phyloP scores from a whole-genome alignment of 2,113 vertebrate species.

The Lampris megalopsis region DNA sequence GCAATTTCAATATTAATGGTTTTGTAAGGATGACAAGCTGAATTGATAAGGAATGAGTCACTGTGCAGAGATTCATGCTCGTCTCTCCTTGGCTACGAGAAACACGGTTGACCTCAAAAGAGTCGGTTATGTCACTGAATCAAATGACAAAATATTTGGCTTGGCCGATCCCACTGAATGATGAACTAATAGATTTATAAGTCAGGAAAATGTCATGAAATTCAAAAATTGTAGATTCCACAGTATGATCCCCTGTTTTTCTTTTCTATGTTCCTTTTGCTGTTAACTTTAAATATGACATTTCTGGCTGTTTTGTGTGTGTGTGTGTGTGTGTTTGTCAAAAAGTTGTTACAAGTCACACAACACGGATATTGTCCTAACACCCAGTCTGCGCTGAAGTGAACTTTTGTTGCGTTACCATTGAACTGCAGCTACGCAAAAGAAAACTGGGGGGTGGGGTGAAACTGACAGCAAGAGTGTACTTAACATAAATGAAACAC shows the following conservation, averaged over 20 bases:
- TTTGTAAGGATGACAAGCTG: too few species aligned
- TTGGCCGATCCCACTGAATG: not conserved
- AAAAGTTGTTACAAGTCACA: not conserved
- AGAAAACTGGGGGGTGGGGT: too few species aligned
- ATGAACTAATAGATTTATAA: slow-evolving; percentile 1
- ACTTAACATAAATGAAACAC: too few species aligned
- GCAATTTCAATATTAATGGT: not conserved
- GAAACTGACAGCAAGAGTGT: too few species aligned
- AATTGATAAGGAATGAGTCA: not conserved
- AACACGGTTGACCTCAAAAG: not conserved
- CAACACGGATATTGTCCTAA: not conserved
- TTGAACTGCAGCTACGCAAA: too few species aligned
- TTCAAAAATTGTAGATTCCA: not conserved
- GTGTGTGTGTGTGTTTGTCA: not conserved
- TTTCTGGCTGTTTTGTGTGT: not conserved
- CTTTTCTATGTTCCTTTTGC: not conserved
- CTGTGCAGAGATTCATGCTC: not conserved
- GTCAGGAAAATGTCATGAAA: not conserved
- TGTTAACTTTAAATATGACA: slow-evolving; percentile 8
- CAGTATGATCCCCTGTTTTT: not conserved
- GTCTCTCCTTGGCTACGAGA: too few species aligned
- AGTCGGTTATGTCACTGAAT: not conserved
- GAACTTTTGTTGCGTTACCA: not conserved
- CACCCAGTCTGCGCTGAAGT: not conserved
- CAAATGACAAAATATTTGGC: not conserved